Base-by-base conservation (phyloP, 2,888 invertebrate genomes). In the Cataglyphis altisquamis region DNA sequence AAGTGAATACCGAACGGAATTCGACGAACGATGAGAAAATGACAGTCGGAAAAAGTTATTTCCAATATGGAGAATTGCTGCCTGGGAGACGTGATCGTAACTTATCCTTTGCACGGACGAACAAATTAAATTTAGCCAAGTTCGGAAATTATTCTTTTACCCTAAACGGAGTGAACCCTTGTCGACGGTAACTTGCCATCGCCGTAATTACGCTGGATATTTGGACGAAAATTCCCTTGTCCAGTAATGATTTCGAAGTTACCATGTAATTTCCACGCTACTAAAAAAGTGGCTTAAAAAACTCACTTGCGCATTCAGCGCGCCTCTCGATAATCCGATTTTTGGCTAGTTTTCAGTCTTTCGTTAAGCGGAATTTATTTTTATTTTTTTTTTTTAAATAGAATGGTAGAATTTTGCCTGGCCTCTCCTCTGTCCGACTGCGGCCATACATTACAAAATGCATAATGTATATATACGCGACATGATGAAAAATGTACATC, bases 121-220 rank as follows among this genome's bases (percentile, higher is more conserved):
- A 55, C 74, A 87, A 86, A 88, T 87, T 87, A 83, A 88, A 84
- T 87, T 87, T 60, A 52, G 21, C 18, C 78, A 88, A 84, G 66
- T 83, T 87, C 41, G 39, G 29, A 32, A 82, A 82, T 82, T 74
- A 83, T 82, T 82, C 52, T 15, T 32, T 57, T 74, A 60, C 55
- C 41, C 60, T 63, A 85, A 85, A 83, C 67, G n/a, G 36, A 18
- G 39, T 32, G 74, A 68, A 68, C 67, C 82, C 73, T 87, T 85
- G 81, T 81, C 83, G 63, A 60, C 75, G 67, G 57, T 83, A 72
- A 81, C 72, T 78, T 57, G n/a, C n/a, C 63, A 84, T 84, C 72
- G 63, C 5, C 39, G 55, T 82, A 83, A 83, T 73, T 68, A 81
- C 52, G 48, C 32, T n/a, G 45, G 62, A 36, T 48, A 60, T 77